phyloP scores from a whole-genome alignment of 2,888 invertebrate species.

The Heliconius cydno region DNA sequence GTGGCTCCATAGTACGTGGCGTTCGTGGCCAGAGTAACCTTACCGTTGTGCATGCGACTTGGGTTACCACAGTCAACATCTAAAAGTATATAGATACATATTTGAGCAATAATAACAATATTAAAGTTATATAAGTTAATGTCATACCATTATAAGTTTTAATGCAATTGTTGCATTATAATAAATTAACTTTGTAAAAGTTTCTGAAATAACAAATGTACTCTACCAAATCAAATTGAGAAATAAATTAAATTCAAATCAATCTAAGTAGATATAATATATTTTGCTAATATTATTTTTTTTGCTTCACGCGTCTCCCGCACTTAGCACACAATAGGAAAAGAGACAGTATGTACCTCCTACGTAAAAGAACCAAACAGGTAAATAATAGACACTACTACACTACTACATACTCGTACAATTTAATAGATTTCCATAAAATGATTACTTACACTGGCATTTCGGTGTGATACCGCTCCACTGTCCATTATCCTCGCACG shows the following conservation, averaged over 20 bases:
- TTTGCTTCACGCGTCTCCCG: too few species aligned
- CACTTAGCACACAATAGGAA: too few species aligned
- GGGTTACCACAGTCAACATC: slow-evolving; percentile 94
- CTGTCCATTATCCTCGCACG: slow-evolving; percentile 92
- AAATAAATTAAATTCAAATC: too few species aligned
- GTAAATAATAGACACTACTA: too few species aligned
- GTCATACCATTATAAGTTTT: background rate
- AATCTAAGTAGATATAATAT: background rate
- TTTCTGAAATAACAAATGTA: too few species aligned
- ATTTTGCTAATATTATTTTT: background rate
- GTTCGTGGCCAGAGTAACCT: slow-evolving; percentile 91
- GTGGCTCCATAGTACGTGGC: slow-evolving; percentile 95
- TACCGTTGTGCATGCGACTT: slow-evolving; percentile 87
- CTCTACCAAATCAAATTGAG: too few species aligned
- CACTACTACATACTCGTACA: too few species aligned
- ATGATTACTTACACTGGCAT: slow-evolving; percentile 89
- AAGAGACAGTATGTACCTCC: too few species aligned
- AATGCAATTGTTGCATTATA: background rate
- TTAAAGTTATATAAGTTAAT: background rate
- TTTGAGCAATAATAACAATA: background rate
- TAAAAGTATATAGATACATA: slow-evolving; percentile 59
- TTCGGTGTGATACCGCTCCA: slow-evolving; percentile 93
- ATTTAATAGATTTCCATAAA: background rate
- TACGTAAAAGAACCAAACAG: too few species aligned
- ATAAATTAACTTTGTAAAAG: background rate